Evolutionary conservation across 2,797 vertebrate genomes (phyloP).

Genomic region (Stomatorhinus walkeri): DNA sequence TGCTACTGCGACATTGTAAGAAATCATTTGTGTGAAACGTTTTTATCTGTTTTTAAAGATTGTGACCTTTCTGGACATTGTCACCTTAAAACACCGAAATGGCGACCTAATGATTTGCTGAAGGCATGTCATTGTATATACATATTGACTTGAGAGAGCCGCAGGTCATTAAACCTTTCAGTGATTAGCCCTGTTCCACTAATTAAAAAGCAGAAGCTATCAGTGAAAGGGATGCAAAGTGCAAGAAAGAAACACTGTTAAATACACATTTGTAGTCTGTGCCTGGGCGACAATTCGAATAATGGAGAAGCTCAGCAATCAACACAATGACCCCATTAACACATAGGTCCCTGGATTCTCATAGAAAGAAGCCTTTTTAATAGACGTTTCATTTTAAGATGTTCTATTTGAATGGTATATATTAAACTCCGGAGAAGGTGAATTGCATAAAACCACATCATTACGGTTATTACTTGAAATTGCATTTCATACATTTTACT

Average conservation of each 20-base stretch:
- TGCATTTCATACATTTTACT: background rate
- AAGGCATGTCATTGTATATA: conserved; percentile 5
- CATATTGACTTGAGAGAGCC: background rate
- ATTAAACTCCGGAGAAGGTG: background rate
- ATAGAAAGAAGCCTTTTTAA: background rate
- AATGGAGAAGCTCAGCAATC: background rate
- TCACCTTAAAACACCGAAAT: background rate
- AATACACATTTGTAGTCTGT: background rate
- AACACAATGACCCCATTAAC: background rate
- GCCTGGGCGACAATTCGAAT: background rate
- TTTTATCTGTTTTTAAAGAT: background rate
- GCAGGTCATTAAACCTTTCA: background rate
- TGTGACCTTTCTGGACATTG: background rate
- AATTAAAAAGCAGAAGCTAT: background rate
- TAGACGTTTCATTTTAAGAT: background rate
- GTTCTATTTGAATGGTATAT: background rate
- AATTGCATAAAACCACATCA: background rate
- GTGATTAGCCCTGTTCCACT: background rate
- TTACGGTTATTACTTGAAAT: background rate
- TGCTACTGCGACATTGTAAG: background rate
- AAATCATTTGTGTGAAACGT: background rate
- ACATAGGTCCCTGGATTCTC: background rate
- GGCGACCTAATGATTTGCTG: background rate
- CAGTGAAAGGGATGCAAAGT: background rate
- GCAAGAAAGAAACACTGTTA: background rate